Percentiles rank a stretch among this genome's conserved stretches.
Evolutionary conservation across 2,888 invertebrate genomes (phyloP).

Genomic region (Onthophagus sagittarius): DNA sequence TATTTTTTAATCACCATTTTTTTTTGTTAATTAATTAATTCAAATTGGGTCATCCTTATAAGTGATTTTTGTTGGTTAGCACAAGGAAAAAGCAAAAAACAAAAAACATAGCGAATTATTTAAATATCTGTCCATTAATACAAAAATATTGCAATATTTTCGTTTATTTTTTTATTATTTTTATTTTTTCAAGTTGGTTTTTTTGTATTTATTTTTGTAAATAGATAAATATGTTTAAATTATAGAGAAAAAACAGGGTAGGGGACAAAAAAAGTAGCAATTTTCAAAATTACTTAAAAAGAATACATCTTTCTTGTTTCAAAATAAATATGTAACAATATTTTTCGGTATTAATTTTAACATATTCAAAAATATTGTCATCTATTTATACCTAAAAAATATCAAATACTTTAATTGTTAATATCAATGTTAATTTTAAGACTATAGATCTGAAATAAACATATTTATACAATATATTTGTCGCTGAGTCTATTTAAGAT

Average conservation of each 20-base stretch:
- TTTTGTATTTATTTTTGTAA: conserved; percentile 7
- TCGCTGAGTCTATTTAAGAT: conserved; percentile 12
- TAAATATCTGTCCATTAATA: conserved; percentile 4
- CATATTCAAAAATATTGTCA: conserved; percentile 10
- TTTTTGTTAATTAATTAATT: too few relatives aligned
- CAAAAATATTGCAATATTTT: background rate
- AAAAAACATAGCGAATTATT: background rate
- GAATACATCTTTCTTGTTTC: background rate
- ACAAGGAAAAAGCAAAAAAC: too few relatives aligned
- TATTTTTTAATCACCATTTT: too few relatives aligned
- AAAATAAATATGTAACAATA: conserved; percentile 8
- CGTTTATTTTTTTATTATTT: conserved; percentile 4
- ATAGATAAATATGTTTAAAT: background rate
- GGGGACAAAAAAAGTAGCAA: conserved; percentile 1
- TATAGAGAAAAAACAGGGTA: conserved; percentile 1
- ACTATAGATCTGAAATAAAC: conserved; percentile 13
- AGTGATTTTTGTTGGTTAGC: too few relatives aligned
- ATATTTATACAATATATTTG: conserved; percentile 12
- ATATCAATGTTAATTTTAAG: conserved; percentile 14
- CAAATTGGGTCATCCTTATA: too few relatives aligned
- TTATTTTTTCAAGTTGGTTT: background rate
- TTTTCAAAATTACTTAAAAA: background rate
- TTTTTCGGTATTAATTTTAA: conserved; percentile 8
- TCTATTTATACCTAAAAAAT: conserved; percentile 7
- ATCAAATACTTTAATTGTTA: conserved; percentile 5